Conservation (phyloP, 2,797 vertebrate genomes). For the Ambastaia sidthimunki region DNA sequence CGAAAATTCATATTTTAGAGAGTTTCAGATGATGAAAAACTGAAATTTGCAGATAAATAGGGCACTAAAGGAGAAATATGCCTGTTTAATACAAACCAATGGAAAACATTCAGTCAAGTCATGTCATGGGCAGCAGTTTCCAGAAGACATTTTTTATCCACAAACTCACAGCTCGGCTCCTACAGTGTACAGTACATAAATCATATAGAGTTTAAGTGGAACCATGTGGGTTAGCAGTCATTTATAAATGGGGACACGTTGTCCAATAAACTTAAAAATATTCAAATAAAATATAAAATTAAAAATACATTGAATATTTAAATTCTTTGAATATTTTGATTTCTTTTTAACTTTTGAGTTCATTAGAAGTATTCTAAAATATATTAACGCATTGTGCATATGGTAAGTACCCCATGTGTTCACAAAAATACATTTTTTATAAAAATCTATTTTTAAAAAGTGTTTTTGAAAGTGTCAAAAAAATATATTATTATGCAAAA, state of each 20-base stretch:
- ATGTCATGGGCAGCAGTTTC: background rate
- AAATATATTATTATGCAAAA: no score
- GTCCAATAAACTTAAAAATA: constrained; percentile 16
- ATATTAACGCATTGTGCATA: background rate
- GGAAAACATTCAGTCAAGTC: constrained; percentile 8
- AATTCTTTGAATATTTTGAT: background rate
- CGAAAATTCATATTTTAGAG: constrained; percentile 2
- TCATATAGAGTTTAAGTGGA: constrained; percentile 38
- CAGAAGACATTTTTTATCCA: constrained; percentile 30
- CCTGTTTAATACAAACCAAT: constrained; percentile 16
- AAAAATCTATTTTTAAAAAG: background rate
- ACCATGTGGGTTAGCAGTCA: constrained; percentile 42
- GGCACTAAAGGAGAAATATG: constrained; percentile 10
- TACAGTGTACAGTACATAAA: constrained; percentile 38
- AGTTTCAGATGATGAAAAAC: background rate
- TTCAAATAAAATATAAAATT: background rate
- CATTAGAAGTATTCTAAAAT: no score
- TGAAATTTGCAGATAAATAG: background rate
- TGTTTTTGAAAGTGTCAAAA: background rate
- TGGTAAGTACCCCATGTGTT: background rate
- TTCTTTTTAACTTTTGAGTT: no score
- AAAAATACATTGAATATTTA: constrained; percentile 13
- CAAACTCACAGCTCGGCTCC: constrained; percentile 27
- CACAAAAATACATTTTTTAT: background rate
- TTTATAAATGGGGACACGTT: constrained; percentile 14